These are phyloP conservation scores for Zygothrica quintamaculata DNA, from an alignment of 2,888 invertebrate genomes.

Conservation along the genomic window DNA sequence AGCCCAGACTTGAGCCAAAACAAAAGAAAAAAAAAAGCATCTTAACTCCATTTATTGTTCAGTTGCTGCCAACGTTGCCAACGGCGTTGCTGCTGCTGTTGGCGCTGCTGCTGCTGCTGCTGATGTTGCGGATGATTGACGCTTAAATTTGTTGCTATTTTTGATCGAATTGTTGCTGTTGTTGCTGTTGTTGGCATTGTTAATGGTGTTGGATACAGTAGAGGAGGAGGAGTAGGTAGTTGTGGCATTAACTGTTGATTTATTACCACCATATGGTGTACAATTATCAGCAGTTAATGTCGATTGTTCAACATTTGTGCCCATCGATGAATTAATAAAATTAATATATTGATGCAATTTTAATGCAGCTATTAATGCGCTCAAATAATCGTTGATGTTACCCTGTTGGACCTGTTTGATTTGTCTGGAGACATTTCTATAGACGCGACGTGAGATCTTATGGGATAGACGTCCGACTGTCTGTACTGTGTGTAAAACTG, in stretches of 20 bases:
- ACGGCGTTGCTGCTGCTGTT: constrained; percentile 17
- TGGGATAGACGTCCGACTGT: constrained; percentile 90
- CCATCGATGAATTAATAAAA: constrained; percentile 84
- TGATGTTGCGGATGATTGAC: constrained; percentile 22
- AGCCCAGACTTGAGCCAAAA: too few relatives aligned
- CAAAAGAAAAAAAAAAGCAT: too few relatives aligned
- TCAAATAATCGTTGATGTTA: constrained; percentile 85
- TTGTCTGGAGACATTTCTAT: constrained; percentile 88
- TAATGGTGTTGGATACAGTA: not conserved
- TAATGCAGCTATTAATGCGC: constrained; percentile 85
- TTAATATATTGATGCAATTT: constrained; percentile 85
- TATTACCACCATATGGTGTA: constrained; percentile 48
- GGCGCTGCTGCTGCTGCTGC: constrained; percentile 18
- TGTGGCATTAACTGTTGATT: too few relatives aligned
- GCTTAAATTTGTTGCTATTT: constrained; percentile 15
- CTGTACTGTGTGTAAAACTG: constrained; percentile 89
- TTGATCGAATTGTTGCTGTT: constrained; percentile 28
- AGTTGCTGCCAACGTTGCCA: constrained; percentile 21
- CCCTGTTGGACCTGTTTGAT: constrained; percentile 86
- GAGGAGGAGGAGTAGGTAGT: constrained; percentile 2
- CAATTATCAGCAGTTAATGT: constrained; percentile 57
- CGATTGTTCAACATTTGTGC: constrained; percentile 82
- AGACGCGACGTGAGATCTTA: constrained; percentile 89
- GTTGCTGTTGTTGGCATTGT: constrained; percentile 22
- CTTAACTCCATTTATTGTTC: constrained; percentile 32